phyloP scores from a whole-genome alignment of 2,113 vertebrate species.

The Acrocephalus kingi region DNA sequence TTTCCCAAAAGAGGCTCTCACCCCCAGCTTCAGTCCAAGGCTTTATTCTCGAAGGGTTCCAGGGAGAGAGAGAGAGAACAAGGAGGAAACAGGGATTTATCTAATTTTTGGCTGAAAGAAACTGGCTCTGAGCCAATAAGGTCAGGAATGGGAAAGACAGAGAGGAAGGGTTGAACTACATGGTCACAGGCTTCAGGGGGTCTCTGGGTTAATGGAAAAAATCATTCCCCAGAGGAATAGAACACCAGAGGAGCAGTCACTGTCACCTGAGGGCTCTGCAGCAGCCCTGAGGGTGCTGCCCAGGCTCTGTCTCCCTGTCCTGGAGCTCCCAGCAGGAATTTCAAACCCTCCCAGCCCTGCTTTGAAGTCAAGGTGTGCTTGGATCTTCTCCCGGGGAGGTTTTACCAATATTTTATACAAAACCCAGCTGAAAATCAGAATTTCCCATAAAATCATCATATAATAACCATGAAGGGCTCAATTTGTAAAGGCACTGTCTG shows the following conservation, averaged over 20 bases:
- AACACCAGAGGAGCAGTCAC: neutral
- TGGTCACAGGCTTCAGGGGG: no score
- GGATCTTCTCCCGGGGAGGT: neutral
- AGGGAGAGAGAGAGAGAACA: no score
- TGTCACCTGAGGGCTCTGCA: neutral
- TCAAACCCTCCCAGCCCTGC: neutral
- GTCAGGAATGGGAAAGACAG: no score
- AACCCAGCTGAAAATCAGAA: neutral
- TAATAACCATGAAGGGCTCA: neutral
- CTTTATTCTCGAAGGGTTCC: no score
- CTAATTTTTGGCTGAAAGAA: no score
- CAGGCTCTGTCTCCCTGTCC: rapidly evolving
- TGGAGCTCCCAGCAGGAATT: neutral
- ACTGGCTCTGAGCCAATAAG: no score
- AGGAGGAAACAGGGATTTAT: no score
- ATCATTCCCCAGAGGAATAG: no score
- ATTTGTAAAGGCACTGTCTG: neutral
- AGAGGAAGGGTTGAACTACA: no score
- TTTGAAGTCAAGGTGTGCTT: neutral
- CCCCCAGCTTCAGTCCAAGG: no score
- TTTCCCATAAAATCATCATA: neutral
- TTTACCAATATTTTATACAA: neutral
- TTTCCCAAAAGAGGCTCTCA: no score
- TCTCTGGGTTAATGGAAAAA: no score
- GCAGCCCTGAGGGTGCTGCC: neutral